Evolutionary conservation across 1,140 invertebrate genomes (phyloP).

Genomic region (Drosophila biarmipes): DNA sequence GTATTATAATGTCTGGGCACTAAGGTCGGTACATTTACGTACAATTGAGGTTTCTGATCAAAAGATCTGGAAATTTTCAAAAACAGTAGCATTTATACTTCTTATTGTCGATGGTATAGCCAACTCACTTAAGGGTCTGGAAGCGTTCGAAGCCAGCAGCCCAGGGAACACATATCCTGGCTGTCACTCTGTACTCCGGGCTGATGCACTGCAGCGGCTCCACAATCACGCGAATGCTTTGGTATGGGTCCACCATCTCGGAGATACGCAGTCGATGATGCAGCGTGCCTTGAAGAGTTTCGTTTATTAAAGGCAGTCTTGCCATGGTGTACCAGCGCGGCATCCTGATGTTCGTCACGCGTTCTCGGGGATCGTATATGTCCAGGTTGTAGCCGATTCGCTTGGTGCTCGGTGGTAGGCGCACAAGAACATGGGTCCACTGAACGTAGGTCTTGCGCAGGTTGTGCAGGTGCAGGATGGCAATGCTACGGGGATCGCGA

Average conservation of each 20-base stretch:
- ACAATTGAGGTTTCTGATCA: constrained; percentile 81
- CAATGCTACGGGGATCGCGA: constrained; percentile 85
- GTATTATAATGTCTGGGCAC: constrained; percentile 80
- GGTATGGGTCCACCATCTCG: constrained; percentile 86
- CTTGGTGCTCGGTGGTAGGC: constrained; percentile 86
- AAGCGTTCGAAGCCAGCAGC: constrained; percentile 87
- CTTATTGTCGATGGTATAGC: too few species aligned
- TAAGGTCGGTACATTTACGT: constrained; percentile 85
- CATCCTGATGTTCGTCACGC: constrained; percentile 85
- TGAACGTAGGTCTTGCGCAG: constrained; percentile 86
- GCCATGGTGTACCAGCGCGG: constrained; percentile 85
- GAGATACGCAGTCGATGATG: constrained; percentile 86
- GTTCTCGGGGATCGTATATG: constrained; percentile 86
- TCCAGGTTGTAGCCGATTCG: constrained; percentile 88
- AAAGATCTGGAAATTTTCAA: constrained; percentile 27
- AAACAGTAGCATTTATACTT: neutral
- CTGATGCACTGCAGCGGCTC: constrained; percentile 85
- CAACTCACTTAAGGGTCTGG: constrained; percentile 86
- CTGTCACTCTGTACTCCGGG: constrained; percentile 86
- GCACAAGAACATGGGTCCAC: constrained; percentile 90
- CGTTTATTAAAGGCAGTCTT: constrained; percentile 77
- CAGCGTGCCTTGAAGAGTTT: constrained; percentile 85
- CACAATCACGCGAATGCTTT: constrained; percentile 87
- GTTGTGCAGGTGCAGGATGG: constrained; percentile 87
- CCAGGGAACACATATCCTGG: constrained; percentile 88